These are phyloP conservation scores for Sclerodermus sp. DNA, from an alignment of 2,888 invertebrate species.

Conservation along the genomic window DNA sequence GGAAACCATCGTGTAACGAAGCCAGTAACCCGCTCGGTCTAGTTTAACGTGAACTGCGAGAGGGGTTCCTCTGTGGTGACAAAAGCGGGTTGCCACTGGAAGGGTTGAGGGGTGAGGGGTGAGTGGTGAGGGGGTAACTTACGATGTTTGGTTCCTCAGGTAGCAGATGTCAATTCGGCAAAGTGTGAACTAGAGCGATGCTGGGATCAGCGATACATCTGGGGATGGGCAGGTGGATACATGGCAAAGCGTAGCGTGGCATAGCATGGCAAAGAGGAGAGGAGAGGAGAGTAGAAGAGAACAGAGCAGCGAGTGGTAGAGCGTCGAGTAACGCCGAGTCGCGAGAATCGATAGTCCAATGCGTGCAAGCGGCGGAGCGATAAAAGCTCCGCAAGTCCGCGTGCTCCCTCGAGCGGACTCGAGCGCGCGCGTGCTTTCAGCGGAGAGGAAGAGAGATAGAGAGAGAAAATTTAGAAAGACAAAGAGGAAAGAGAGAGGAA, in stretches of 20 bases:
- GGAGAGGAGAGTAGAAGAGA: neutral
- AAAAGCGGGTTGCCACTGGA: neutral
- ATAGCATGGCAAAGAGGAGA: neutral
- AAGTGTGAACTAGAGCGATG: too few species aligned
- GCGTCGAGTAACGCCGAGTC: neutral
- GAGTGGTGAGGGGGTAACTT: too few species aligned
- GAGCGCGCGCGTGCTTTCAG: neutral
- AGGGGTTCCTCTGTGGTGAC: neutral
- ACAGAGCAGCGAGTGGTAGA: neutral
- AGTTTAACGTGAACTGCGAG: neutral
- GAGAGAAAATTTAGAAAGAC: neutral
- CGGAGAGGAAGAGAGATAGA: neutral
- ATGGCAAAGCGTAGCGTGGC: neutral
- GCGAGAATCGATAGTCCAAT: constrained; percentile 48
- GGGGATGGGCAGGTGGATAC: neutral
- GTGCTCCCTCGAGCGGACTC: neutral
- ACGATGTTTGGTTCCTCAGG: too few species aligned
- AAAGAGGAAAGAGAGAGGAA: too few species aligned
- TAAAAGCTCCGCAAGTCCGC: constrained; percentile 26
- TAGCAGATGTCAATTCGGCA: too few species aligned
- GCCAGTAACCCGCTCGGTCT: too few species aligned
- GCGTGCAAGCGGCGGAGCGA: constrained; percentile 46
- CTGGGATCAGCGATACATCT: too few species aligned
- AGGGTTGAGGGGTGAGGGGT: neutral
- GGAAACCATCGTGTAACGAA: too few species aligned